Percentiles rank a stretch among this genome's conserved stretches.
Conservation (phyloP, 2,113 vertebrate species). For the Rhabdomys dilectus region DNA sequence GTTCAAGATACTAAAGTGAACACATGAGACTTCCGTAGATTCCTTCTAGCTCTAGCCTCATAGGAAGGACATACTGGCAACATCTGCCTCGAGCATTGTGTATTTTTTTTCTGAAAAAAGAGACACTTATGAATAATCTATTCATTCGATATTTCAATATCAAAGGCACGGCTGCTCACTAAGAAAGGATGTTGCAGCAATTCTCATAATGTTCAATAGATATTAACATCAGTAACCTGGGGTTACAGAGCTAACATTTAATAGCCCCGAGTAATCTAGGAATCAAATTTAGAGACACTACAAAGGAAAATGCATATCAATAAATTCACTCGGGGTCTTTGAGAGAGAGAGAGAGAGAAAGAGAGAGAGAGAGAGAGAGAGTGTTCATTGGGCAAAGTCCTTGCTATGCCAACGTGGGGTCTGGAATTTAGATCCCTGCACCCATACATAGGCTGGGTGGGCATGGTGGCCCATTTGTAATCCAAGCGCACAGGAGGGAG, state of each 20-base stretch:
- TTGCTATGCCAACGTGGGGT: neutral
- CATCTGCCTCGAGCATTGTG: constrained; percentile 20
- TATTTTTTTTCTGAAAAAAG: constrained; percentile 28
- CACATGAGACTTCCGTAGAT: neutral
- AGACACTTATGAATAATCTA: neutral
- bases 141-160: constrained; percentile 55
- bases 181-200: constrained; percentile 1
- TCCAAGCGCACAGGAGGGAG: neutral
- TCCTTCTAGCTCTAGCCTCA: neutral
- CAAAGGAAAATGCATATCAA: neutral
- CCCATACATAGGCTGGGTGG: neutral
- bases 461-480: neutral
- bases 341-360: too few species aligned
- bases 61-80: constrained; percentile 1
- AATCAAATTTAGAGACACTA: constrained; percentile 26
- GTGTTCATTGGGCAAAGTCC: neutral
- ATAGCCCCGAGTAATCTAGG: constrained; percentile 13
- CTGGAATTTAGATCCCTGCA: neutral
- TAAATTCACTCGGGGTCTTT: neutral
- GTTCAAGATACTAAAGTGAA: neutral
- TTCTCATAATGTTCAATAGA: constrained; percentile 39
- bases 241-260: constrained; percentile 18
- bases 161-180: constrained; percentile 48
- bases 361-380: neutral
- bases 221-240: neutral